Conservation (phyloP, 2,113 vertebrate species). For the Erythrocebus patas region DNA sequence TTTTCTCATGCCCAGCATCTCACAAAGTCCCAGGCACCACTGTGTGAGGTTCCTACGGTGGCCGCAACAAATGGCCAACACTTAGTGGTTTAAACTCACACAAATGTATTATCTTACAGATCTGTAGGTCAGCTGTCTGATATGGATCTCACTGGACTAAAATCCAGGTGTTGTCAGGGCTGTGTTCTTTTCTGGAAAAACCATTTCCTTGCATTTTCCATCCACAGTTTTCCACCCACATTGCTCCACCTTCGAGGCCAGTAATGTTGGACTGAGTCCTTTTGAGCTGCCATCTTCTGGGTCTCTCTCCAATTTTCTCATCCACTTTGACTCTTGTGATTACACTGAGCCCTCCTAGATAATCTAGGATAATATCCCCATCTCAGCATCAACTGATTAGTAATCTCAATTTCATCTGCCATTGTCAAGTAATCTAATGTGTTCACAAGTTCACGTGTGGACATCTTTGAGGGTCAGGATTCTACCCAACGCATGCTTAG, state of each 20-base stretch:
- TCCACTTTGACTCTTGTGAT: neutral
- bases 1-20: neutral
- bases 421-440: rapidly evolving
- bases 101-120: neutral
- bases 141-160: neutral
- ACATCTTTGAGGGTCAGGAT: rapidly evolving
- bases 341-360: neutral
- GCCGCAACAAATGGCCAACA: neutral
- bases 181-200: neutral
- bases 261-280: neutral
- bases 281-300: too few relatives aligned
- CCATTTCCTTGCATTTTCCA: neutral
- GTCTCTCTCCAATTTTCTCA: neutral
- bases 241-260: neutral
- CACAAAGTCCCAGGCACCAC: neutral
- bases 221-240: too few relatives aligned
- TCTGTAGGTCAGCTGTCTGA: neutral
- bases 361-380: rapidly evolving
- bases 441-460: rapidly evolving
- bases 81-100: neutral
- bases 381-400: neutral
- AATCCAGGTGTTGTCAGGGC: neutral
- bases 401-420: neutral
- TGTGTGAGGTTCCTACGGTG: rapidly evolving
- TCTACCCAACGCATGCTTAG: rapidly evolving